Percentiles rank a stretch among this genome's conserved stretches.
phyloP scores from a whole-genome alignment of 2,888 invertebrate genomes.

The Spisula solida region DNA sequence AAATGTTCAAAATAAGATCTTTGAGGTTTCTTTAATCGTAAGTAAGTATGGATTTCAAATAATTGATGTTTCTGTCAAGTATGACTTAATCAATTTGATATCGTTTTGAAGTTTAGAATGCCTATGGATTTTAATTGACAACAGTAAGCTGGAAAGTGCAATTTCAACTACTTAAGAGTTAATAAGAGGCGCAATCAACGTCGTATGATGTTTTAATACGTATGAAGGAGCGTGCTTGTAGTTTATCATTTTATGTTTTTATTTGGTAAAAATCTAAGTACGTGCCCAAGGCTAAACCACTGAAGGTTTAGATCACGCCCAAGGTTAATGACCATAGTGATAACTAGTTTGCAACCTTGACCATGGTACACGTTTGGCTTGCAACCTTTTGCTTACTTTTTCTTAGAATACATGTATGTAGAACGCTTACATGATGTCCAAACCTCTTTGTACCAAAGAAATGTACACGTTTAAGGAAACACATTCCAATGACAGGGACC shows the following conservation, averaged over 20 bases:
- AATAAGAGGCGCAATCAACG: background rate
- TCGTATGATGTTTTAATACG: background rate
- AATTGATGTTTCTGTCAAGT: conserved; percentile 2
- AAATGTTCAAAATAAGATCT: conserved; percentile 5
- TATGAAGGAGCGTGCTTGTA: background rate
- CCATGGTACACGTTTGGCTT: too few relatives aligned
- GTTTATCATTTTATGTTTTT: background rate
- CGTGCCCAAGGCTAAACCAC: too few relatives aligned
- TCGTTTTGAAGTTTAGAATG: background rate
- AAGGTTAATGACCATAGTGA: too few relatives aligned
- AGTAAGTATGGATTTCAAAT: background rate
- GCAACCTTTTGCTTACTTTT: too few relatives aligned
- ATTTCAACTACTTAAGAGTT: background rate
- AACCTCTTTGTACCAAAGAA: too few relatives aligned
- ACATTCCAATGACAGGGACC: too few relatives aligned
- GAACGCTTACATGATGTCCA: too few relatives aligned
- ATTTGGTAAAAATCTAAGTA: background rate
- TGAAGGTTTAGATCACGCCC: too few relatives aligned
- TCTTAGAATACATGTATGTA: too few relatives aligned
- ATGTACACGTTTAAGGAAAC: too few relatives aligned
- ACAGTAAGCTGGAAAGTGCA: background rate
- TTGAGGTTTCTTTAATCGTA: background rate
- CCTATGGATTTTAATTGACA: background rate
- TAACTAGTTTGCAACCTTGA: too few relatives aligned
- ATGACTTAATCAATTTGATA: background rate